These are phyloP conservation scores for Limnodromus scolopaceus DNA, from an alignment of 2,797 vertebrate species.

Conservation along the genomic window DNA sequence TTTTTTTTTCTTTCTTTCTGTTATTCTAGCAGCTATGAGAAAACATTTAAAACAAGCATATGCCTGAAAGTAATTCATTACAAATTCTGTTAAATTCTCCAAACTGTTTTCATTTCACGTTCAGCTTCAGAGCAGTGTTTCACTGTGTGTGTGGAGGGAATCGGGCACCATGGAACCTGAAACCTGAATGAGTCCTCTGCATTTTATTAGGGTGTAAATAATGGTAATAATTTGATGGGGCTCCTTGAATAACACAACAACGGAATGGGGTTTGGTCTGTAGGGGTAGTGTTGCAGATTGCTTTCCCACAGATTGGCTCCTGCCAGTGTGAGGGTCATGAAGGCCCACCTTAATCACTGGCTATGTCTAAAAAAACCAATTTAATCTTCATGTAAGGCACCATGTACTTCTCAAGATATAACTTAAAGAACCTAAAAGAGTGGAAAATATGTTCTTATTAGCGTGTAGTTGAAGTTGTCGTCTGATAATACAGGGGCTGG, in stretches of 20 bases:
- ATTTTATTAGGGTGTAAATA: slow-evolving; percentile 43
- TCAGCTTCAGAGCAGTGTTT: neutral
- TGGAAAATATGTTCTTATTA: neutral
- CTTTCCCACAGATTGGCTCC: neutral
- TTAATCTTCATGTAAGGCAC: neutral
- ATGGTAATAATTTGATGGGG: slow-evolving; percentile 35
- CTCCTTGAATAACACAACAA: neutral
- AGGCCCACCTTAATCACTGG: neutral
- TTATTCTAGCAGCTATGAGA: neutral
- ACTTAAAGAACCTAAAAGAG: neutral
- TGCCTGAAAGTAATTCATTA: neutral
- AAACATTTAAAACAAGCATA: neutral
- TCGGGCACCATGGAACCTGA: neutral
- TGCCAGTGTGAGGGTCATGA: neutral
- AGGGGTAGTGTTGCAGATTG: neutral
- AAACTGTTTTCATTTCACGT: slow-evolving; percentile 23
- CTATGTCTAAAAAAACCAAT: neutral
- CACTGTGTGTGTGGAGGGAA: neutral
- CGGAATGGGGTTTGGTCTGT: neutral
- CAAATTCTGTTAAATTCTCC: neutral
- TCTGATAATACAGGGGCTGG: neutral
- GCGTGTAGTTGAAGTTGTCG: neutral
- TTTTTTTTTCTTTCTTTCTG: neutral
- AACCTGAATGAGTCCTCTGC: neutral
- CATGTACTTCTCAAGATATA: neutral